Conservation (phyloP, 2,113 vertebrate species). For the Formicarius rufipectus region DNA sequence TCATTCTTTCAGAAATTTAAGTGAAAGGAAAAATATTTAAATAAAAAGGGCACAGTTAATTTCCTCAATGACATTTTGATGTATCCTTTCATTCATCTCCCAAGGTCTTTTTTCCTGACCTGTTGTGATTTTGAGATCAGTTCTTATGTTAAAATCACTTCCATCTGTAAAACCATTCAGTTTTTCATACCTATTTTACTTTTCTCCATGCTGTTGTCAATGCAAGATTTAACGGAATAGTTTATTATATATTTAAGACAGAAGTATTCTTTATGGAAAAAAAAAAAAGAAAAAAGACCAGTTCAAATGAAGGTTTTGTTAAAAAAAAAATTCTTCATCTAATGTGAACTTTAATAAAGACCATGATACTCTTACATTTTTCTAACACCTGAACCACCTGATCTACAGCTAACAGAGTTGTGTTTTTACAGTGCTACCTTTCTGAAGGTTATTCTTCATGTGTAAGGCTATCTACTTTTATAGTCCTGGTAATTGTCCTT, state of each 20-base stretch:
- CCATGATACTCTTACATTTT: constrained; percentile 7
- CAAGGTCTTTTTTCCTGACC: constrained; percentile 37
- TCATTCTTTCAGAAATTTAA: constrained; percentile 66
- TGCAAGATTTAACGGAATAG: constrained; percentile 41
- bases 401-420: constrained; percentile 24
- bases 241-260: constrained; percentile 60
- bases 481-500: background rate
- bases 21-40: constrained; percentile 54
- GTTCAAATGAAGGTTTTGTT: background rate
- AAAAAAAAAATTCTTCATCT: background rate
- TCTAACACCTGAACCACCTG: constrained; percentile 33
- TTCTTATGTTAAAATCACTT: constrained; percentile 61
- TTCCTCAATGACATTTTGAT: constrained; percentile 59
- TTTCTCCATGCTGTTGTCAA: constrained; percentile 12
- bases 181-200: constrained; percentile 58
- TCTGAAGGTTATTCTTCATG: background rate
- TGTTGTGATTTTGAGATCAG: constrained; percentile 48
- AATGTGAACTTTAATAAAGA: constrained; percentile 10
- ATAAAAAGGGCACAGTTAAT: constrained; percentile 63
- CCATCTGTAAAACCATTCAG: constrained; percentile 51
- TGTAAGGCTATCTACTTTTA: constrained; percentile 5
- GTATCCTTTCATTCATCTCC: constrained; percentile 53
- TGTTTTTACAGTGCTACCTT: constrained; percentile 42
- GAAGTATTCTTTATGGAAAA: background rate
- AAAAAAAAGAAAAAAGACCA: background rate